Evolutionary conservation across 2,797 vertebrate species (phyloP).

Genomic region (Lagocephalus sceleratus): DNA sequence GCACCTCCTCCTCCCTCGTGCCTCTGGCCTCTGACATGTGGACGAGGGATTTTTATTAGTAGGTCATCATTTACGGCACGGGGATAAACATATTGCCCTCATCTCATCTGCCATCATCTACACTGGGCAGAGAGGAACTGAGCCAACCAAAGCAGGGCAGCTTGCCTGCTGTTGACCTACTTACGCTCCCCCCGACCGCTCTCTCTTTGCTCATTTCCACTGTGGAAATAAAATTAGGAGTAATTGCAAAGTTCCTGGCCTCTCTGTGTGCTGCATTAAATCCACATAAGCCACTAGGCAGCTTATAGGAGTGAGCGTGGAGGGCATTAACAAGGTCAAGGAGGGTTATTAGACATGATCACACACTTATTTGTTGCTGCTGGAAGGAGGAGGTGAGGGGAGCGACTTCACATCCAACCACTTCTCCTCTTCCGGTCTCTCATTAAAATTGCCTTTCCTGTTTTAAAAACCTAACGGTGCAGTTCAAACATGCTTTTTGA

Average conservation of each 20-base stretch:
- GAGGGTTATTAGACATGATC: constrained; percentile 37
- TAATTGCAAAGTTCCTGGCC: constrained; percentile 61
- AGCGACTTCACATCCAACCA: constrained; percentile 2
- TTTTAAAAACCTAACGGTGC: no score
- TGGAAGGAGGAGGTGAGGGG: constrained; percentile 1
- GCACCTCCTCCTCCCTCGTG: constrained; percentile 10
- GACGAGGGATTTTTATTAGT: constrained; percentile 57
- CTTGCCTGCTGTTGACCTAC: constrained; percentile 71
- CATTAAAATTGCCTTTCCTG: no score
- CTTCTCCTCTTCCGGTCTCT: not conserved
- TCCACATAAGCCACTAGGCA: constrained; percentile 27
- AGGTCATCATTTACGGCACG: constrained; percentile 58
- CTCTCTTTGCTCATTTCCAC: constrained; percentile 65
- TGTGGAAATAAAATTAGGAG: constrained; percentile 67
- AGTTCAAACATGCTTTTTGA: no score
- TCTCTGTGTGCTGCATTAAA: constrained; percentile 18
- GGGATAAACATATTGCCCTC: constrained; percentile 67
- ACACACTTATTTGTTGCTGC: constrained; percentile 8
- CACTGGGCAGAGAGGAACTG: constrained; percentile 56
- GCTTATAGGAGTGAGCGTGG: constrained; percentile 31
- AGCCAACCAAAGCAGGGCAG: constrained; percentile 55
- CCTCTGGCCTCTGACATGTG: constrained; percentile 52
- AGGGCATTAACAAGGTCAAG: constrained; percentile 31
- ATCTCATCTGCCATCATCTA: constrained; percentile 69
- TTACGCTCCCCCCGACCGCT: constrained; percentile 49